Conservation (phyloP, 2,113 vertebrate species). For the Oceanites oceanicus region DNA sequence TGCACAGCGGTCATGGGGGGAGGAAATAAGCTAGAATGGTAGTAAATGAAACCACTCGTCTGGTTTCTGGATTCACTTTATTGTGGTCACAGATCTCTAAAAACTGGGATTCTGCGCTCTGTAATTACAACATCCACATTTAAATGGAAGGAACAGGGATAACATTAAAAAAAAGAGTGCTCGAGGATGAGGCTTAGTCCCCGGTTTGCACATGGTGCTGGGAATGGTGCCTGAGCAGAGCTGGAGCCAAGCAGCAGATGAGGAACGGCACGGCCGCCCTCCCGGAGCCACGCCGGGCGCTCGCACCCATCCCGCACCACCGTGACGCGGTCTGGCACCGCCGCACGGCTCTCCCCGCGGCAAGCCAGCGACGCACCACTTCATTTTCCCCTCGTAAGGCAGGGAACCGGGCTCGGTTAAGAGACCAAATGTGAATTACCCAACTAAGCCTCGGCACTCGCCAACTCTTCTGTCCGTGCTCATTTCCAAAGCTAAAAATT, state of each 20-base stretch:
- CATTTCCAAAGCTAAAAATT: not conserved
- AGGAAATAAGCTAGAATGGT: constrained; percentile 65
- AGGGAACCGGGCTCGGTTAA: not conserved
- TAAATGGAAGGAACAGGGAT: not conserved
- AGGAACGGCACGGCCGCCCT: rapidly evolving
- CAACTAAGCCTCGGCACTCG: not conserved
- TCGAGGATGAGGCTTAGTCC: not conserved
- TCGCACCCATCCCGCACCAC: rapidly evolving
- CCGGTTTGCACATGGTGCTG: not conserved
- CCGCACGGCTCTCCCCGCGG: rapidly evolving
- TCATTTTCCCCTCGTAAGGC: not conserved
- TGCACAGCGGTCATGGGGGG: constrained; percentile 10
- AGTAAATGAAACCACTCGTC: constrained; percentile 69
- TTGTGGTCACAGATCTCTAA: constrained; percentile 68
- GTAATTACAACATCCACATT: constrained; percentile 59
- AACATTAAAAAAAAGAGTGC: not conserved
- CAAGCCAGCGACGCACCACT: not conserved
- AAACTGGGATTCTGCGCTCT: constrained; percentile 50
- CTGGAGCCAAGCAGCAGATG: not conserved
- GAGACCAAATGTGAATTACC: not conserved
- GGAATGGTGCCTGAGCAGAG: not conserved
- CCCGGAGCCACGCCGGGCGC: not conserved
- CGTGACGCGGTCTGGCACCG: rapidly evolving
- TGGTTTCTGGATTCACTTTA: constrained; percentile 69
- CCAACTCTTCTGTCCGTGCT: not conserved